These are phyloP conservation scores for Callaeas wilsoni DNA, from an alignment of 2,113 vertebrate genomes.

Conservation along the genomic window DNA sequence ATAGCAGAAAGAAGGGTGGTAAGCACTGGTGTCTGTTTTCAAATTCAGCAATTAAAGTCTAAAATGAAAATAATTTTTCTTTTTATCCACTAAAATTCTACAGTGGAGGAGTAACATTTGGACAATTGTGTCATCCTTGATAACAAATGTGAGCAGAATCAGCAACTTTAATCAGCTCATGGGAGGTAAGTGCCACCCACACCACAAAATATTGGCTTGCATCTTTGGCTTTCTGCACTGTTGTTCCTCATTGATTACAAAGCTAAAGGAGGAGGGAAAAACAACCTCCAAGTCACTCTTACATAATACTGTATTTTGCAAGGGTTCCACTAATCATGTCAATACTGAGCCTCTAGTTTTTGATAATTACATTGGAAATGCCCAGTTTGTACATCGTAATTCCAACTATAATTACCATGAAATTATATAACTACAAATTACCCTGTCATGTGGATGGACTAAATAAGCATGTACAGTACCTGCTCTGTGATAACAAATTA, in stretches of 20 bases:
- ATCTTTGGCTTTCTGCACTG: constrained; percentile 3
- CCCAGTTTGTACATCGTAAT: constrained; percentile 57
- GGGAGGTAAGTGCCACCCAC: constrained; percentile 23
- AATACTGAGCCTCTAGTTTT: constrained; percentile 31
- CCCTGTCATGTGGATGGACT: constrained; percentile 53
- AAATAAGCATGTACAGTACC: constrained; percentile 64
- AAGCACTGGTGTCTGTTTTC: neutral
- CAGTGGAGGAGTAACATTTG: neutral
- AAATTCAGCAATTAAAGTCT: neutral
- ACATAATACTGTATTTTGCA: constrained; percentile 37
- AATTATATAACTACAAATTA: constrained; percentile 72
- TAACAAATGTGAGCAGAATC: neutral
- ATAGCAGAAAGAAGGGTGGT: neutral
- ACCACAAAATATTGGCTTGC: neutral
- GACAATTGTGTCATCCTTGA: neutral
- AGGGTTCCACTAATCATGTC: constrained; percentile 2
- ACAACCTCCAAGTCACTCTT: constrained; percentile 9
- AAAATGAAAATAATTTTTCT: neutral
- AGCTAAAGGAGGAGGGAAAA: neutral
- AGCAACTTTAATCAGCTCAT: neutral
- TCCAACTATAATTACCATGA: constrained; percentile 64
- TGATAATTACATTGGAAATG: constrained; percentile 57
- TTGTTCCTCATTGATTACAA: neutral
- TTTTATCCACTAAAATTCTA: neutral
- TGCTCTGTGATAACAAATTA: constrained; percentile 59